These are phyloP conservation scores for Salmo trutta DNA, from an alignment of 2,797 vertebrate genomes.

Conservation along the genomic window DNA sequence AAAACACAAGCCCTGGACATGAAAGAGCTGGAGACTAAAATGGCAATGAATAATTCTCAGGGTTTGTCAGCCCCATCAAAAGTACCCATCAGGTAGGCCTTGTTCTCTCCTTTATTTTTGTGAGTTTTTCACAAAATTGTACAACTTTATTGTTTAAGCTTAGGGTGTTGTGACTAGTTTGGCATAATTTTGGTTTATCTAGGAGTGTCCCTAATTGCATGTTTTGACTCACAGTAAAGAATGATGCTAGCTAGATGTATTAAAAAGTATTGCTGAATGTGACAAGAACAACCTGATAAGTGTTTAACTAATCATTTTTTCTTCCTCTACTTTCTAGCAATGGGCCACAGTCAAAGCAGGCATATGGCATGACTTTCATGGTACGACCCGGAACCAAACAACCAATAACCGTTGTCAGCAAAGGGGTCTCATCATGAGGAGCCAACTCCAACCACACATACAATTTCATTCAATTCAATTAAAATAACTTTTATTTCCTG, in stretches of 20 bases:
- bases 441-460: neutral
- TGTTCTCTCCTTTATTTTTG: neutral
- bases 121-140: neutral
- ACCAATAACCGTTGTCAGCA: conserved; percentile 71
- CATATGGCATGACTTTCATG: conserved; percentile 74
- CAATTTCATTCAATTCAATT: too few species aligned
- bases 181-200: neutral
- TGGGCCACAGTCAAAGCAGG: conserved; percentile 61
- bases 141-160: neutral
- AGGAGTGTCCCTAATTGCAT: neutral
- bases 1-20: conserved; percentile 63
- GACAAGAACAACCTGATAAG: neutral
- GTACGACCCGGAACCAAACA: conserved; percentile 77
- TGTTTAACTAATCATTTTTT: conserved; percentile 4
- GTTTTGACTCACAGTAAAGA: neutral
- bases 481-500: too few species aligned
- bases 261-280: neutral
- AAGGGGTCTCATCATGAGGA: conserved; percentile 45
- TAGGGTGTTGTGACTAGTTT: neutral
- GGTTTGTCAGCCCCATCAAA: conserved; percentile 40
- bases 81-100: conserved; percentile 60
- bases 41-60: conserved; percentile 63
- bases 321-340: conserved; percentile 59
- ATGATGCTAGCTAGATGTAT: neutral
- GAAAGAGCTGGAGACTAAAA: conserved; percentile 67